Conservation (phyloP, 2,113 vertebrate species). For the Capreolus pygargus region DNA sequence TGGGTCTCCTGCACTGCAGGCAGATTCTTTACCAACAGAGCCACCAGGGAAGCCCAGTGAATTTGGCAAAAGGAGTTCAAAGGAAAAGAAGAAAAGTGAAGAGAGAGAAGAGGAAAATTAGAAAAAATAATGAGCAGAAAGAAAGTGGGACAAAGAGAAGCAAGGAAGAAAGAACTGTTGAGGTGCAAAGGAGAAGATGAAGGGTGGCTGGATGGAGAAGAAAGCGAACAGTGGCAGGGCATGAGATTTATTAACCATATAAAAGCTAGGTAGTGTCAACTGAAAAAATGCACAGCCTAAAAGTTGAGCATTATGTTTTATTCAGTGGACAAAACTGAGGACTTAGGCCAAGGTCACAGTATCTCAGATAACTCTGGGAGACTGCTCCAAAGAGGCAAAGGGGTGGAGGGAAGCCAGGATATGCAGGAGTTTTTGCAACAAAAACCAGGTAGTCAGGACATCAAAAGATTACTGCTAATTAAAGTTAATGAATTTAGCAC, state of each 20-base stretch:
- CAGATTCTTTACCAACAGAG: background rate
- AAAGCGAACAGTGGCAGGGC: background rate
- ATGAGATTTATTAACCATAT: background rate
- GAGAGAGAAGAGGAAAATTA: background rate
- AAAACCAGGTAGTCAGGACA: background rate
- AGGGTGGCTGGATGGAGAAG: no score
- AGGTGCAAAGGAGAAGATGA: background rate
- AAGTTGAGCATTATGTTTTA: background rate
- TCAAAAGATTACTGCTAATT: background rate
- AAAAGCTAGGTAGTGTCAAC: background rate
- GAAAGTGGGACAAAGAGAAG: background rate
- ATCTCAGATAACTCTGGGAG: background rate
- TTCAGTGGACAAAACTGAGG: background rate
- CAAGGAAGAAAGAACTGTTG: background rate
- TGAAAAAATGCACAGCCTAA: background rate
- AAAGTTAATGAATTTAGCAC: background rate
- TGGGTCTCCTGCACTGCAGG: background rate
- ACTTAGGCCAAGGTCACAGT: background rate
- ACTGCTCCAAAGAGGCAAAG: background rate
- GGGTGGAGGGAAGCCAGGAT: background rate
- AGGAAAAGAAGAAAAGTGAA: background rate
- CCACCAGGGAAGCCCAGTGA: background rate
- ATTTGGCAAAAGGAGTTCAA: background rate
- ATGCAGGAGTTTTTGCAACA: background rate
- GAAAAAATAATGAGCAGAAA: background rate